Evolutionary conservation across 2,888 invertebrate genomes (phyloP).

Genomic region (Acanthosepion esculentum): DNA sequence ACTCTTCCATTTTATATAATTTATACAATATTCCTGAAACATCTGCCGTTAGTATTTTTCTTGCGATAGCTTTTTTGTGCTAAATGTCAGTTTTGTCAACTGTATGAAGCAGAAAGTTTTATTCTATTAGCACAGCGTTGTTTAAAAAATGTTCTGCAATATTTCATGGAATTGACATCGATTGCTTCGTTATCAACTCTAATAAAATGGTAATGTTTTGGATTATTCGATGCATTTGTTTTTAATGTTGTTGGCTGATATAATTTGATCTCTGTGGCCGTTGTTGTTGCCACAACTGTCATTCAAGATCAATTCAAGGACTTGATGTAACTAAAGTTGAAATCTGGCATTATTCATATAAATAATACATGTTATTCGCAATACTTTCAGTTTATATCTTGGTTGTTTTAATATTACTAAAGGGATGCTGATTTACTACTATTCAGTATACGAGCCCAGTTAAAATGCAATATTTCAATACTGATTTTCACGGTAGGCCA

Average conservation of each 20-base stretch:
- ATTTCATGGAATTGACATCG: not conserved
- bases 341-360: not conserved
- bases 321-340: not conserved
- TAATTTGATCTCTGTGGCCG: not conserved
- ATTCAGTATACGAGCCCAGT: not conserved
- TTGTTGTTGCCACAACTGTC: not conserved
- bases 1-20: too few relatives aligned
- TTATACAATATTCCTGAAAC: not conserved
- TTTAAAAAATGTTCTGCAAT: not conserved
- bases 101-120: not conserved
- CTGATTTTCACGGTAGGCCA: too few relatives aligned
- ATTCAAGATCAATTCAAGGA: not conserved
- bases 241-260: not conserved
- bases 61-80: not conserved
- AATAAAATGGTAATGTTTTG: not conserved
- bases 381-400: not conserved
- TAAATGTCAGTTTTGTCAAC: not conserved
- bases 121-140: not conserved
- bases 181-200: not conserved
- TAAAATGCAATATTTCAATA: too few relatives aligned
- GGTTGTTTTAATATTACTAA: not conserved
- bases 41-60: not conserved
- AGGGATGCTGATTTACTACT: too few relatives aligned
- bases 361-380: not conserved
- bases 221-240: not conserved